Evolutionary conservation across 2,113 vertebrate species (phyloP).

Genomic region (Lutjanus erythropterus): DNA sequence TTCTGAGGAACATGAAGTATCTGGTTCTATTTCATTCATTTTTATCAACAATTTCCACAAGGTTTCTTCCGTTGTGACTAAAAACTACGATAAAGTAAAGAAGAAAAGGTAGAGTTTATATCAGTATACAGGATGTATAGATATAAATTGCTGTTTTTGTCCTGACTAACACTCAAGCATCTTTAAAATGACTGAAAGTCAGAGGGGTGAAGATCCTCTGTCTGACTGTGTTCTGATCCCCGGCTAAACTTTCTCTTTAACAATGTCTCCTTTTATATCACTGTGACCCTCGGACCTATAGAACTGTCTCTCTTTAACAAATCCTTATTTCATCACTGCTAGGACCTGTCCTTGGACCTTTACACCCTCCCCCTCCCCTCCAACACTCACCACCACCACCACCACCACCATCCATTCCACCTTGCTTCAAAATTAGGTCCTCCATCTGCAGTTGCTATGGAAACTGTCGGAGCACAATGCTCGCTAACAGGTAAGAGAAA

Average conservation of each 20-base stretch:
- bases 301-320: constrained; percentile 78
- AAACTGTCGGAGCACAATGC: constrained; percentile 72
- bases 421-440: constrained; percentile 58
- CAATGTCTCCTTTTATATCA: constrained; percentile 73
- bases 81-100: background rate
- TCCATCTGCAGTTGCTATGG: constrained; percentile 76
- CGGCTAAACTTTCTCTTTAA: constrained; percentile 61
- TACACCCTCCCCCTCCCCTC: constrained; percentile 28
- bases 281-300: constrained; percentile 64
- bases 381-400: constrained; percentile 52
- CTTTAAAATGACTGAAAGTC: constrained; percentile 6
- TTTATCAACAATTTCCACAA: background rate
- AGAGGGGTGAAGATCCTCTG: background rate
- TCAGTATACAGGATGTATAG: background rate
- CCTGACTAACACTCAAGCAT: background rate
- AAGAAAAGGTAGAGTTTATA: background rate
- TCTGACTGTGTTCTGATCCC: constrained; percentile 25
- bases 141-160: background rate
- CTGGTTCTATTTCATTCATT: background rate
- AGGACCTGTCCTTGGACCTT: constrained; percentile 74
- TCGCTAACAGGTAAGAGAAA: constrained; percentile 73
- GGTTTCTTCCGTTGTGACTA: background rate
- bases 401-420: constrained; percentile 54
- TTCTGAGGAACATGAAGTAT: background rate
- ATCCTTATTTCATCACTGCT: constrained; percentile 75